Conservation (phyloP, 2,113 vertebrate species). For the Anarrhichthys ocellatus region DNA sequence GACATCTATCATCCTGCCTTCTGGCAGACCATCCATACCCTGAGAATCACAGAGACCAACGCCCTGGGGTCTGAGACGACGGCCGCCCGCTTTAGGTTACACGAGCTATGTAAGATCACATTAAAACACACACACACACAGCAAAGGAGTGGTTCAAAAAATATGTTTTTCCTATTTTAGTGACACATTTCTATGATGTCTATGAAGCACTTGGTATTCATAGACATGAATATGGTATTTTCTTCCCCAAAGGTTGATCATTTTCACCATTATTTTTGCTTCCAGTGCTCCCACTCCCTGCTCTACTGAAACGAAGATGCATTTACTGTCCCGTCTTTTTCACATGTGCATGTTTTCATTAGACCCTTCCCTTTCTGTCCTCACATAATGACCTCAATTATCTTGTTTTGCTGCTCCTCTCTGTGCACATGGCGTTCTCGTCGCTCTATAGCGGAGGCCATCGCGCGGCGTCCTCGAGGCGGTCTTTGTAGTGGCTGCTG, state of each 20-base stretch:
- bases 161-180: background rate
- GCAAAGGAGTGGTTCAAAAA: background rate
- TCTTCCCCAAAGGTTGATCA: background rate
- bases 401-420: conserved; percentile 12
- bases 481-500: too few relatives aligned
- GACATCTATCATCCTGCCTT: conserved; percentile 68
- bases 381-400: conserved; percentile 25
- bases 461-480: background rate
- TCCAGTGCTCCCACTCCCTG: too few relatives aligned
- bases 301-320: background rate
- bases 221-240: too few relatives aligned
- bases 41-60: conserved; percentile 80
- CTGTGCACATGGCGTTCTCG: background rate
- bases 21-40: conserved; percentile 71
- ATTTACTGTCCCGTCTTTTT: background rate
- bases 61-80: conserved; percentile 75
- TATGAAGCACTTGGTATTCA: background rate
- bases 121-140: background rate
- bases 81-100: conserved; percentile 31
- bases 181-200: background rate
- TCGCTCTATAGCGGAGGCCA: background rate
- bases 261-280: too few relatives aligned
- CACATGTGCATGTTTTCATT: too few relatives aligned
- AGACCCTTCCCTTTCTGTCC: background rate
- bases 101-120: conserved; percentile 75